Conservation (phyloP, 2,797 vertebrate genomes). For the Lerista edwardsae region DNA sequence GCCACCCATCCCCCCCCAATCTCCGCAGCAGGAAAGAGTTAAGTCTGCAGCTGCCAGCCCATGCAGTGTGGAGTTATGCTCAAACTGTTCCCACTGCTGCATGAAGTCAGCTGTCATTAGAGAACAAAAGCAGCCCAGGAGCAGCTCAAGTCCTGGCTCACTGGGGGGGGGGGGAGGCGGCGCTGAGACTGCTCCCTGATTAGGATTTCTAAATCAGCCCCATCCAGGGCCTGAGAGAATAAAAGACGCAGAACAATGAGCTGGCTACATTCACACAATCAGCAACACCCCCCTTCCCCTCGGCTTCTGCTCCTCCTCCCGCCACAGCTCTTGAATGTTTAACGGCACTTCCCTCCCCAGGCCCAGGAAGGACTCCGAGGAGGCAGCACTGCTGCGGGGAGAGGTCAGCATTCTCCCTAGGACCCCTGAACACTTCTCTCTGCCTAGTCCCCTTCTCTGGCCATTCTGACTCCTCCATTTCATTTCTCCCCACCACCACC, state of each 20-base stretch:
- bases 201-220: conserved; percentile 81
- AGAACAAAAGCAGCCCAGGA: conserved; percentile 78
- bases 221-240: conserved; percentile 72
- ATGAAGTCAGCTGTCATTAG: conserved; percentile 81
- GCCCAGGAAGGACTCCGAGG: conserved; percentile 3
- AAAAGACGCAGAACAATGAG: conserved; percentile 75
- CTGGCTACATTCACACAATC: conserved; percentile 74
- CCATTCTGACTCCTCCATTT: background rate
- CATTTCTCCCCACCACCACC: no score
- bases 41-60: conserved; percentile 75
- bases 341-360: conserved; percentile 50
- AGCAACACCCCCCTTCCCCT: conserved; percentile 23
- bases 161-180: conserved; percentile 70
- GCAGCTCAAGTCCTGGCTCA: conserved; percentile 75
- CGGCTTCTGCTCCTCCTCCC: conserved; percentile 27
- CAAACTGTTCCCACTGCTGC: conserved; percentile 79
- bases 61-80: conserved; percentile 71
- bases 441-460: background rate
- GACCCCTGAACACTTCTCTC: background rate
- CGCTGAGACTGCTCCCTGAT: conserved; percentile 75
- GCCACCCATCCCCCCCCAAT: rapidly evolving
- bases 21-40: conserved; percentile 71
- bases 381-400: rapidly evolving
- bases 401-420: background rate
- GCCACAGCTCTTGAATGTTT: conserved; percentile 1